phyloP scores from a whole-genome alignment of 2,797 vertebrate genomes.

The Sebastes taczanowskii region DNA sequence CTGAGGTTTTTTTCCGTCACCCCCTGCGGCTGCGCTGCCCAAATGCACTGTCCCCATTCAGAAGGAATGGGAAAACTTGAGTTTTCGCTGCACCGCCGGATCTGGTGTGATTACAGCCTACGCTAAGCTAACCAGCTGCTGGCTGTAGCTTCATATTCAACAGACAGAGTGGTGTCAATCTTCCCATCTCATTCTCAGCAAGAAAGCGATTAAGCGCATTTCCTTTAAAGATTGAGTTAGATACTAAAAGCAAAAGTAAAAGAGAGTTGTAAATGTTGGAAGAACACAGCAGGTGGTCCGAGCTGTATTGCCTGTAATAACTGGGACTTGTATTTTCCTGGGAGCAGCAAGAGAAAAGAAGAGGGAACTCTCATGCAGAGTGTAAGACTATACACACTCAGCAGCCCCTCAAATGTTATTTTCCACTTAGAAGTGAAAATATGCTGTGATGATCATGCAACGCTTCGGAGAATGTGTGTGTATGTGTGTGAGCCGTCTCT shows the following conservation, averaged over 20 bases:
- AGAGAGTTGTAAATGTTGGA: conserved; percentile 10
- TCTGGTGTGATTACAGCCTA: not conserved
- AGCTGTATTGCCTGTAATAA: conserved; percentile 18
- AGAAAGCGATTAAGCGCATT: not conserved
- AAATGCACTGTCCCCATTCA: too few species aligned
- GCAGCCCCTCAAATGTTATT: conserved; percentile 29
- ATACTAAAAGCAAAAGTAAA: not conserved
- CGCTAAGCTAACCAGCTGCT: not conserved
- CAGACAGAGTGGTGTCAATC: not conserved
- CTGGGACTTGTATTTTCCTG: conserved; percentile 13
- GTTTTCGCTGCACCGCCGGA: too few species aligned
- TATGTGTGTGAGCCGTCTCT: conserved; percentile 21
- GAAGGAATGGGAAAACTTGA: too few species aligned
- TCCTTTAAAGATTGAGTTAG: not conserved
- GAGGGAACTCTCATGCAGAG: conserved; percentile 26
- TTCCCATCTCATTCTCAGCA: not conserved
- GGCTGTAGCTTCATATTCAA: not conserved
- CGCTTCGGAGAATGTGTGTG: conserved; percentile 29
- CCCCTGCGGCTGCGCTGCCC: too few species aligned
- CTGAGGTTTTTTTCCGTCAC: too few species aligned
- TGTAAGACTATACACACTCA: conserved; percentile 26
- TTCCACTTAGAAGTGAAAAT: conserved; percentile 60
- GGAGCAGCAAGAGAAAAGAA: conserved; percentile 18
- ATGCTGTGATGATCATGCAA: conserved; percentile 35
- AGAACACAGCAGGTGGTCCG: conserved; percentile 10